Base-by-base conservation (phyloP, 2,888 invertebrate genomes). In the Rhamphomyia laevipes region DNA sequence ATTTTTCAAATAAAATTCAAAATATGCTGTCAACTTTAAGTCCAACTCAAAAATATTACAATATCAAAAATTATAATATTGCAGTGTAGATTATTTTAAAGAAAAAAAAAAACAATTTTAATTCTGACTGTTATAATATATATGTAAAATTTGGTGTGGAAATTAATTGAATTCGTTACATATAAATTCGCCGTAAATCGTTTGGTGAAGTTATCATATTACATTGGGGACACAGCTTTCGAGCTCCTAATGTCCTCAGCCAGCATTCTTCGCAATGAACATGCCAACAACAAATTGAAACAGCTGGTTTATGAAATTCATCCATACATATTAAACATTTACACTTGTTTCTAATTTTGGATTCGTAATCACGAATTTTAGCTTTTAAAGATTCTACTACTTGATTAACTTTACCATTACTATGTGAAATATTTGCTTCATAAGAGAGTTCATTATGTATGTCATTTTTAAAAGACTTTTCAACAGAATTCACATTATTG, bases 251-350 rank as follows among this genome's bases (percentile, higher is more conserved):
- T 0, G 83, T 82, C 48, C 82, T 79, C 0, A 84, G 68, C 84
- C 84, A 84, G 58, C 84, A 84, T 30, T 78, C 78, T 73, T 94
- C 92, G 63, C 95, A 95, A 68, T 94, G 89, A 0, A 94, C 93
- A 68, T 95, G 95, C 94, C 94, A 95, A 68, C 95, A 95, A 63
- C 90, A 90, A 52, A 93, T 86, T 1, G 94, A 94, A 47, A 91
- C 90, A 7, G 92, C 84, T 0, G 94, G 92, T 38, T 86, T 87
- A 48, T 77, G 77, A 67, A 90, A 90, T 30, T 82, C 77, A 47
- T 88, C 91, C 74, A 92, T 81, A 64, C 93, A 93, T 56, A 93
- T 93, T 46, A 92, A 76, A 73, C 93, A 93, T 68, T 90, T 90
- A 54, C 81, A 80, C 68, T 84, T 81, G 50, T 76, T 74, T 67